phyloP scores from a whole-genome alignment of 2,113 vertebrate species.

The Formicarius rufipectus region DNA sequence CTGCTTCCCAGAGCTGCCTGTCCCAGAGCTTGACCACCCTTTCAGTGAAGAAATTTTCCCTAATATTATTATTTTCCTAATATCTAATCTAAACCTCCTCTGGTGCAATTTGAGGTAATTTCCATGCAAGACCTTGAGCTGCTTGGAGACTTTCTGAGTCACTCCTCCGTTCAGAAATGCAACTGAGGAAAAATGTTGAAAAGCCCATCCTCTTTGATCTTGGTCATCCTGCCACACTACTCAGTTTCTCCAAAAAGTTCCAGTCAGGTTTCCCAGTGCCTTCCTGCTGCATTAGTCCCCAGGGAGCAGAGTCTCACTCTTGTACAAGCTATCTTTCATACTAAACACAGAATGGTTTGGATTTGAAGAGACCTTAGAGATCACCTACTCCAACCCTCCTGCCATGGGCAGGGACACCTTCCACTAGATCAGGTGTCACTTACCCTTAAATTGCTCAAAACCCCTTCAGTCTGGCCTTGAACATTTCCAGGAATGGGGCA shows the following conservation, averaged over 20 bases:
- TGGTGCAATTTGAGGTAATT: neutral
- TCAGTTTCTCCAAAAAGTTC: neutral
- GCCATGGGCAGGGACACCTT: neutral
- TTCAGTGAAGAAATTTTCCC: neutral
- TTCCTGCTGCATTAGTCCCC: neutral
- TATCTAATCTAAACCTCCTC: neutral
- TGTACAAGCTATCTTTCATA: neutral
- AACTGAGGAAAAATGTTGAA: neutral
- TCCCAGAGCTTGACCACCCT: neutral
- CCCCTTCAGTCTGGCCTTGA: neutral
- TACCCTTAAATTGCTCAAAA: neutral
- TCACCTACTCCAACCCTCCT: neutral
- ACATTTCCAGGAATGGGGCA: neutral
- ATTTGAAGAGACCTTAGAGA: neutral
- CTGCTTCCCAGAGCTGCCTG: neutral
- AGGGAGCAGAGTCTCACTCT: neutral
- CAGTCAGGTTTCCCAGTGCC: neutral
- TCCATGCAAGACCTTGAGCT: neutral
- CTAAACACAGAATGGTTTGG: neutral
- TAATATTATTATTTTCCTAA: neutral
- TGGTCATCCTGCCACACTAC: neutral
- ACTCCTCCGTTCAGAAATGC: neutral
- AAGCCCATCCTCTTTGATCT: neutral
- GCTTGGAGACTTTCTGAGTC: neutral
- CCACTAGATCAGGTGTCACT: neutral